Base-by-base conservation (phyloP, 2,797 vertebrate species). In the Sebastes melanostomus region DNA sequence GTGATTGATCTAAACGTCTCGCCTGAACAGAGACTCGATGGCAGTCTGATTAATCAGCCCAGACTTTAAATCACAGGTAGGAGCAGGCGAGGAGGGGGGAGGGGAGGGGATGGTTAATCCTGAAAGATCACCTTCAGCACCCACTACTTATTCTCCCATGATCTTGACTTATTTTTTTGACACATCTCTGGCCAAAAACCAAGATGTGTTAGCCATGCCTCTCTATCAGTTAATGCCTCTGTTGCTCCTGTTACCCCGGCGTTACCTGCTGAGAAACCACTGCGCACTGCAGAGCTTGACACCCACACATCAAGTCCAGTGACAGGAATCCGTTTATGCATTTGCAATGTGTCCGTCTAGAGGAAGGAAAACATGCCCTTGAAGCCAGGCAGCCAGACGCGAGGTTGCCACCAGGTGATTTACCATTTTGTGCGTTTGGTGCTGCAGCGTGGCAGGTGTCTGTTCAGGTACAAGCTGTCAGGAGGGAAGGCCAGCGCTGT, bases 261-360 rank as follows among this genome's bases (percentile, higher is more conserved):
- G 56, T 70, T 67, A 88, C 84, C 81, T 92, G 76, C 83, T 67
- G 74, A 68, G 78, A 69, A 79, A 67, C 72, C 50, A 24, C 60
- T 13, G 75, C 62, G 78, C 85, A 66, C 79, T 71, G 77, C 82
- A 34, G 82, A 83, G 78, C 83, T 52, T 68, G 84, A 85, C 87
- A 88, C 58, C 75, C 83, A 86, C 87, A 76, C 82, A 81, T 92
- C 93, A 91, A 72, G 61, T 14, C 62, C 20, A 3, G 55, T 90
- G 91, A 94, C 92, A 92, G 90, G 82, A 93, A 94, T 91, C 88
- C 85, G 36, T 93, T 94, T 89, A 80, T 82, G 88, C 86, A 87
- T 93, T 91, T 91, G 89, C 86, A 86, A 84, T 72, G 77, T 93
- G 90, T 93, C 89, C 67, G 27, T 93, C 87, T 77, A 34, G 22